Percentiles rank a stretch among this genome's conserved stretches.
Evolutionary conservation across 2,888 invertebrate genomes (phyloP).

Genomic region (Nymphalis urticae): DNA sequence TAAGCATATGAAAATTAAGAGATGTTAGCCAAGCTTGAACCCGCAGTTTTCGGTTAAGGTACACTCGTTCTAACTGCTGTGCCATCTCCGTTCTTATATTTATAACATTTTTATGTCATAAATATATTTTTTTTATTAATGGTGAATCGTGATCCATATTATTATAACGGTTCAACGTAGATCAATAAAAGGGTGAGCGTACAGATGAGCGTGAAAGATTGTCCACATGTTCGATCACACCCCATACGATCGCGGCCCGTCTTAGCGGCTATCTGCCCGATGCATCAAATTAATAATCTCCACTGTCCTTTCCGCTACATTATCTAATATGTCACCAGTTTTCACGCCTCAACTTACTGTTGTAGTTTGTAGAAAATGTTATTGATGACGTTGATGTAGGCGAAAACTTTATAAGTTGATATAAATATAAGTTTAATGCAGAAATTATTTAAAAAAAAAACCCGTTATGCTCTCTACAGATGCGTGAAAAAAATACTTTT

Average conservation of each 20-base stretch:
- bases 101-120: no score
- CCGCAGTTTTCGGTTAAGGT: no score
- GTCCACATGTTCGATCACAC: slow-evolving; percentile 76
- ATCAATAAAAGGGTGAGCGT: slow-evolving; percentile 76
- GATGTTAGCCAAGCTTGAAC: no score
- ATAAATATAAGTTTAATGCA: no score
- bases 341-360: slow-evolving; percentile 38
- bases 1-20: no score
- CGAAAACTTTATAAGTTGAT: no score
- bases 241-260: slow-evolving; percentile 56
- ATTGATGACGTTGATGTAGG: background rate
- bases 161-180: slow-evolving; percentile 54
- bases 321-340: slow-evolving; percentile 65
- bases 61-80: no score
- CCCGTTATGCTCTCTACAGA: no score
- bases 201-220: slow-evolving; percentile 82
- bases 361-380: background rate
- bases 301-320: slow-evolving; percentile 68
- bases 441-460: no score
- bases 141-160: slow-evolving; percentile 48
- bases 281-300: slow-evolving; percentile 69
- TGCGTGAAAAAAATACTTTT: no score
- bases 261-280: slow-evolving; percentile 60
- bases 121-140: no score
- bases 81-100: no score